These are phyloP conservation scores for Tauraco hartlaubi DNA, from an alignment of 2,797 vertebrate genomes.

Conservation along the genomic window DNA sequence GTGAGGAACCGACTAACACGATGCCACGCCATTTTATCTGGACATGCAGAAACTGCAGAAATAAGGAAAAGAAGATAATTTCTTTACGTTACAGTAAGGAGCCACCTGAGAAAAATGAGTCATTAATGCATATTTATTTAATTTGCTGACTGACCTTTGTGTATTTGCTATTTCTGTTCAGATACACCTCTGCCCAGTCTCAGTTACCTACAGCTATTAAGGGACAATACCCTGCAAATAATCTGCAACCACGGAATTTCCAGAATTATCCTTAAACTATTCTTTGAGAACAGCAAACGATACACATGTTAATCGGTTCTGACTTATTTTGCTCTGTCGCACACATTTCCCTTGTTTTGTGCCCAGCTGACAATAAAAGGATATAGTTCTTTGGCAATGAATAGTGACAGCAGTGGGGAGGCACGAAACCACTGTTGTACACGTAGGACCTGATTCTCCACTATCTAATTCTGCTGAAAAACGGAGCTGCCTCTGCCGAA, in stretches of 20 bases:
- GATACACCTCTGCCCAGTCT: background rate
- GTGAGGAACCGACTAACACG: background rate
- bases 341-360: background rate
- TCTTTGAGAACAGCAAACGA: background rate
- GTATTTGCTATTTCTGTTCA: background rate
- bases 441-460: background rate
- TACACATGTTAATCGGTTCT: background rate
- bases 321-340: background rate
- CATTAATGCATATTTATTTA: background rate
- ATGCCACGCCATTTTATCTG: background rate
- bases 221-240: background rate
- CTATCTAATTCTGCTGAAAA: background rate
- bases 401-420: background rate
- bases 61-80: background rate
- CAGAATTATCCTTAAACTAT: background rate
- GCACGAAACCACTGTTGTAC: fast-evolving
- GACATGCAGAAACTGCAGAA: background rate
- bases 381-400: background rate
- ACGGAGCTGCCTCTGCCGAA: background rate
- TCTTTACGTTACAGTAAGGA: background rate
- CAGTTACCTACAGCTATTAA: background rate
- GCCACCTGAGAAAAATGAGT: background rate
- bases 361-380: background rate
- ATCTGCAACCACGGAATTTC: background rate
- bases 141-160: background rate